Evolutionary conservation across 23 tunicate species (phyloP), one percentile per base, ranked within the genome.

Genomic region (Phallusia fumigata): DNA sequence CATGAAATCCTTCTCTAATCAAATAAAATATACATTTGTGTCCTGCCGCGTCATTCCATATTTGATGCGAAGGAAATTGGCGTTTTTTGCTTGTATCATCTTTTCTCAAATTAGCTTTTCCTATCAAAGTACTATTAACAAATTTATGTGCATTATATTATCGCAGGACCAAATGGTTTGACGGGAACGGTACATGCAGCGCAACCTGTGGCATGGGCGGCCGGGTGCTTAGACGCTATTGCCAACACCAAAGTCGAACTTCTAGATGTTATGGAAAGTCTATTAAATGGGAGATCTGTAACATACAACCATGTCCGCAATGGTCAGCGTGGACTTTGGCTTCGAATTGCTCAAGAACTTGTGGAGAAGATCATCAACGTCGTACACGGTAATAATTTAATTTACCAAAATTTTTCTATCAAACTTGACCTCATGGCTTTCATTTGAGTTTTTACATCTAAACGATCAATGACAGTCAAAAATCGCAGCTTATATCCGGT

Each of bases 121-220:
- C n/a, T n/a, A n/a, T n/a, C n/a, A n/a, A n/a, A n/a, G n/a, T n/a
- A n/a, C n/a, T n/a, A n/a, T n/a, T n/a, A n/a, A n/a, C n/a, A n/a
- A n/a, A n/a, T n/a, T n/a, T n/a, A n/a, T n/a, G n/a, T n/a, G n/a
- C n/a, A n/a, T n/a, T n/a, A n/a, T n/a, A n/a, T n/a, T n/a, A n/a
- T n/a, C 28, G 13, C 69, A 89, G 94, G 94, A 64, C 94, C 0
- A 36, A 58, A 36, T 89, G 94, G 94, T 40, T 40, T 40, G 64
- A 50, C 10, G 94, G 94, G 26, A 19, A 32, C 0, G 77, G 64
- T 19, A 31, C 51, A 8, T 89, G 94, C 64, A 80, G 83, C 69
- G 84, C 82, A n/a, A 64, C 94, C 3, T 89, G 94, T 65, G 94
- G 88, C 33, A 80, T 81, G 35, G 94, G 94, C 33, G 75, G 22